A percentile compares a stretch with the other conserved stretches of the same genome.
Conservation (phyloP, 2,888 invertebrate genomes). For the Conistra vaccinii region DNA sequence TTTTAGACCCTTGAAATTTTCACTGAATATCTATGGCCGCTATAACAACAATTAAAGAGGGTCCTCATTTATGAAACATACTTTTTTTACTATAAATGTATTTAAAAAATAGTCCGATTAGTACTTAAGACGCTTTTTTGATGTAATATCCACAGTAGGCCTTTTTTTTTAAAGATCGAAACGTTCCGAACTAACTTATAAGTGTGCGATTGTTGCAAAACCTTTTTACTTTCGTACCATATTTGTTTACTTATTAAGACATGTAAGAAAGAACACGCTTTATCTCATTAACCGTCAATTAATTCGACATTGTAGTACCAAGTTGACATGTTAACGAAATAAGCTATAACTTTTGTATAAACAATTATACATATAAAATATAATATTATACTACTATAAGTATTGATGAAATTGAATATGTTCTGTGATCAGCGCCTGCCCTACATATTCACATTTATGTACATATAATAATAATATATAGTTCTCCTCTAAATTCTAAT, state of each 20-base stretch:
- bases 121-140: no score
- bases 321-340: constrained; percentile 22
- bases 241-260: constrained; percentile 21
- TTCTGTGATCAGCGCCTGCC: constrained; percentile 10
- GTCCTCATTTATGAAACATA: no score
- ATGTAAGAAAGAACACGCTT: not conserved
- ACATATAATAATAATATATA: constrained; percentile 39
- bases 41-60: no score
- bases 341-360: constrained; percentile 54
- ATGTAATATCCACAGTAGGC: no score
- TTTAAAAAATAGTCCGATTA: no score
- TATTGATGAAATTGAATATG: constrained; percentile 35
- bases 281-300: not conserved
- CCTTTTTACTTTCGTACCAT: not conserved
- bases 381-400: constrained; percentile 46
- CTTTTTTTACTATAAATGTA: no score
- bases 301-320: not conserved
- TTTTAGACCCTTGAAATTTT: no score
- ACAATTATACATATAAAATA: constrained; percentile 47
- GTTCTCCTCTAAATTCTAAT: constrained; percentile 29
- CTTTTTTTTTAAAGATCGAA: no score
- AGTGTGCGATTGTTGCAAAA: not conserved
- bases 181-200: no score
- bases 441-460: constrained; percentile 50
- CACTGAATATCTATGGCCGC: no score